Base-by-base conservation (phyloP, 1,140 invertebrate species). In the honey bee (Apis mellifera) region DNA sequence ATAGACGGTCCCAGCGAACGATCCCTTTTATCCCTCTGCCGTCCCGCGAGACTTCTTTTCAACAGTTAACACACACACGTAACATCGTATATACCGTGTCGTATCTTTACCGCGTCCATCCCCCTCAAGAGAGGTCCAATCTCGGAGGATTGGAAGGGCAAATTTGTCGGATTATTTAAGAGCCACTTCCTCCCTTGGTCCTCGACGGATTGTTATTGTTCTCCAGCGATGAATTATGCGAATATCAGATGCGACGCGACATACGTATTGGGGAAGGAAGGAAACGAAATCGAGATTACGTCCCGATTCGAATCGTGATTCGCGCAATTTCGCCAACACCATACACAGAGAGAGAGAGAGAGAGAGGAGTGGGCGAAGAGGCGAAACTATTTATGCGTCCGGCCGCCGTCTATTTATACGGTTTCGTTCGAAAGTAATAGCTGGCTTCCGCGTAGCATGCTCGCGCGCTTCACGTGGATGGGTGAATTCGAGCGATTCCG, bases 381-480 rank as follows among this genome's bases (percentile, higher is more conserved):
- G n/a, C n/a, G 32, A 23, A 68, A 59, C 50, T 82, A 78, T 82
- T 82, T 82, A 82, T 82, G 74, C 80, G 66, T 23, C 17, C 26
- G 9, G 2, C 2, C 26, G 65, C 42, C 19, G 66, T 66, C 55
- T 76, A 82, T 82, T 78, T 82, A 78, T 82, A 66, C 15, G 80
- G 55, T 82, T 69, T 26, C 17, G 11, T 52, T 64, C 65, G 66
- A 83, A 83, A 83, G 60, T 83, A 79, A 83, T 83, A 83, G 81
- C 23, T 65, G 60, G n/a, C 69, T 76, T 76, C 50, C 13, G 48
- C 60, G 78, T 48, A 26, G 32, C 81, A 64, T 19, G 65, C 55
- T 82, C 65, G 52, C 9, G 48, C 70, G 66, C 26, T 52, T n/a
- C n/a, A 60, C 69, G 50, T 57, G 79, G 52, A 55, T 70, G n/a